phyloP scores from a whole-genome alignment of 1,140 invertebrate genomes.

The Drosophila littoralis region DNA sequence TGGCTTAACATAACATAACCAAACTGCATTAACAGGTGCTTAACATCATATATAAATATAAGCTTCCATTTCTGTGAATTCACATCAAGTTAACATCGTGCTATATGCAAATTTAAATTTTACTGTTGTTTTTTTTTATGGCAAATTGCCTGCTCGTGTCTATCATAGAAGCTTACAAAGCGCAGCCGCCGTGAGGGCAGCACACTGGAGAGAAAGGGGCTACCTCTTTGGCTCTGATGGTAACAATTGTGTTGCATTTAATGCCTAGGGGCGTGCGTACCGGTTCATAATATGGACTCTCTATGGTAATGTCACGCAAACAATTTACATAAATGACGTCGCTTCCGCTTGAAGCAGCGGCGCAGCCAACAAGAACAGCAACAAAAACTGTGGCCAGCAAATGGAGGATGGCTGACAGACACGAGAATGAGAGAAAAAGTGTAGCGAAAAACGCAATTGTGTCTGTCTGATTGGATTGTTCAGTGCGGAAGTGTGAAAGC shows the following conservation, averaged over 20 bases:
- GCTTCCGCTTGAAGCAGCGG: conserved; percentile 63
- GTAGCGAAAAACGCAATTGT: conserved; percentile 44
- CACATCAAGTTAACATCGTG: neutral
- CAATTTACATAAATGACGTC: conserved; percentile 81
- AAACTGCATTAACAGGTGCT: neutral
- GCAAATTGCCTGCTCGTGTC: conserved; percentile 29
- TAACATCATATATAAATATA: neutral
- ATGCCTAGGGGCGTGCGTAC: conserved; percentile 40
- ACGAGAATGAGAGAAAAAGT: conserved; percentile 46
- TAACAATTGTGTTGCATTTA: conserved; percentile 45
- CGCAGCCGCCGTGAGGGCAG: conserved; percentile 26
- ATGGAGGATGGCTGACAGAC: conserved; percentile 11
- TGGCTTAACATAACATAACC: neutral
- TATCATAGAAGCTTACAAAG: conserved; percentile 41
- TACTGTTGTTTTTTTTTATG: conserved; percentile 14
- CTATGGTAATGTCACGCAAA: conserved; percentile 78
- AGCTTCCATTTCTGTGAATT: neutral
- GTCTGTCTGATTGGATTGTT: conserved; percentile 45
- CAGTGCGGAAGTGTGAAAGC: conserved; percentile 43
- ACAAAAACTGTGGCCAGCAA: conserved; percentile 30
- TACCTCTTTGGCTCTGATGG: neutral
- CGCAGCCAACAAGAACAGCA: conserved; percentile 57
- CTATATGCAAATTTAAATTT: conserved; percentile 15
- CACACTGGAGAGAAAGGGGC: neutral
- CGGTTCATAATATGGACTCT: conserved; percentile 60